A percentile compares a stretch with the other conserved stretches of the same genome.
Evolutionary conservation across 1,140 invertebrate genomes (phyloP).

Genomic region (Monomorium pharaonis): DNA sequence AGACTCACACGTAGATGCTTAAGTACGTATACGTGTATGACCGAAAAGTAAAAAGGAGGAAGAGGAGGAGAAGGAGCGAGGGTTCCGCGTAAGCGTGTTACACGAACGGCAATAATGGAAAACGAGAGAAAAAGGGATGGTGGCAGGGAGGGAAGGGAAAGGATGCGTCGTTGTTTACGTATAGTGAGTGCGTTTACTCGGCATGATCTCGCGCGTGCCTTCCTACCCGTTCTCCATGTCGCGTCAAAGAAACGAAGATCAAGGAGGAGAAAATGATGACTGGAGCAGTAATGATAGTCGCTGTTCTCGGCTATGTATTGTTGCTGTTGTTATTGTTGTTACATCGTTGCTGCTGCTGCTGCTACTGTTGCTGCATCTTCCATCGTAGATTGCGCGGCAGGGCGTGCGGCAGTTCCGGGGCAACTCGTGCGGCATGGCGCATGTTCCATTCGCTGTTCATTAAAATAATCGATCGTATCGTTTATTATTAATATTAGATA

Average conservation of each 20-base stretch:
- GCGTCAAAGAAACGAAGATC: slow-evolving; percentile 44
- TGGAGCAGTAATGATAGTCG: slow-evolving; percentile 72
- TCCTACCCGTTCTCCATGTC: background rate
- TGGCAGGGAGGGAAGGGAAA: background rate
- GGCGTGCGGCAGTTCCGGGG: slow-evolving; percentile 79
- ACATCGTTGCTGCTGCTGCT: slow-evolving; percentile 40
- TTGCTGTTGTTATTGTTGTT: slow-evolving; percentile 54
- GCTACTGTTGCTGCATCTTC: slow-evolving; percentile 58
- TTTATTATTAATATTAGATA: slow-evolving; percentile 85
- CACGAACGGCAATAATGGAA: background rate
- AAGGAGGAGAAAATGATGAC: slow-evolving; percentile 81
- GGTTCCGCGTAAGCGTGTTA: background rate
- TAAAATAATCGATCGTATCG: slow-evolving; percentile 85
- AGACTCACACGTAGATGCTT: slow-evolving; percentile 21
- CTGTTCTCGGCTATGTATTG: slow-evolving; percentile 59
- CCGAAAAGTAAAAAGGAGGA: background rate
- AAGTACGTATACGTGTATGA: slow-evolving; percentile 36
- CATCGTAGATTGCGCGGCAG: slow-evolving; percentile 75
- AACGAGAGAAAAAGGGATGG: too few species aligned
- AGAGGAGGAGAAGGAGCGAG: background rate
- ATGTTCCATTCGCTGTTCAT: slow-evolving; percentile 78
- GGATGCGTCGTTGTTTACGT: slow-evolving; percentile 39
- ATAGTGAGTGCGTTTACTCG: slow-evolving; percentile 15
- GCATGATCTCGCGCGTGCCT: slow-evolving; percentile 19
- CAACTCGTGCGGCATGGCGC: slow-evolving; percentile 78